phyloP scores from a whole-genome alignment of 2,113 vertebrate genomes.

The Pelobates fuscus region DNA sequence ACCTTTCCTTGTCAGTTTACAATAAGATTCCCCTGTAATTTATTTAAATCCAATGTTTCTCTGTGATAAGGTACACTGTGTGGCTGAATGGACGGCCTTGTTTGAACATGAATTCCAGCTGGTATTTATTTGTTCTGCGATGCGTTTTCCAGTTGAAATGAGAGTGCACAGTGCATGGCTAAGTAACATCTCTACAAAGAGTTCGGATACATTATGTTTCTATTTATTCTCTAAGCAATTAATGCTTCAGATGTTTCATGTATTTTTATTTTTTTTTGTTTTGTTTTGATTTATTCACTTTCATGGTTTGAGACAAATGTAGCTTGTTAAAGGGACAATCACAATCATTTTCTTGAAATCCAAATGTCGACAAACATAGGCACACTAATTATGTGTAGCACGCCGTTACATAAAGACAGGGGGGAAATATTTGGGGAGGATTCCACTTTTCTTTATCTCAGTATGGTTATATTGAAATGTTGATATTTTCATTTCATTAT shows the following conservation, averaged over 20 bases:
- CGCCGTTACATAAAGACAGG: too few species aligned
- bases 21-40: slow-evolving; percentile 14
- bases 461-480: too few species aligned
- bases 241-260: not conserved
- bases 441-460: too few species aligned
- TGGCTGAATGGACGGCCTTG: slow-evolving; percentile 28
- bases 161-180: slow-evolving; percentile 11
- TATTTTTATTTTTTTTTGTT: not conserved
- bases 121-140: slow-evolving; percentile 33
- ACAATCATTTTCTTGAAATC: too few species aligned
- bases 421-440: too few species aligned
- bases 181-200: slow-evolving; percentile 34
- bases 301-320: too few species aligned
- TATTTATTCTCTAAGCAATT: slow-evolving; percentile 29
- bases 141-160: slow-evolving; percentile 16
- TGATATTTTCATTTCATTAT: too few species aligned
- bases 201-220: slow-evolving; percentile 29
- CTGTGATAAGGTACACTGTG: slow-evolving; percentile 13
- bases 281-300: not conserved
- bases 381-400: too few species aligned
- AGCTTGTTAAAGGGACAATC: too few species aligned
- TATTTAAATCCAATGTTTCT: slow-evolving; percentile 23
- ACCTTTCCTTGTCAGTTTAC: not conserved
- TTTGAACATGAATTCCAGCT: slow-evolving; percentile 38
- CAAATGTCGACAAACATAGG: too few species aligned